Percentiles rank a stretch among this genome's conserved stretches.
phyloP scores from a whole-genome alignment of 2,888 invertebrate species.

The Esperia sulphurella region DNA sequence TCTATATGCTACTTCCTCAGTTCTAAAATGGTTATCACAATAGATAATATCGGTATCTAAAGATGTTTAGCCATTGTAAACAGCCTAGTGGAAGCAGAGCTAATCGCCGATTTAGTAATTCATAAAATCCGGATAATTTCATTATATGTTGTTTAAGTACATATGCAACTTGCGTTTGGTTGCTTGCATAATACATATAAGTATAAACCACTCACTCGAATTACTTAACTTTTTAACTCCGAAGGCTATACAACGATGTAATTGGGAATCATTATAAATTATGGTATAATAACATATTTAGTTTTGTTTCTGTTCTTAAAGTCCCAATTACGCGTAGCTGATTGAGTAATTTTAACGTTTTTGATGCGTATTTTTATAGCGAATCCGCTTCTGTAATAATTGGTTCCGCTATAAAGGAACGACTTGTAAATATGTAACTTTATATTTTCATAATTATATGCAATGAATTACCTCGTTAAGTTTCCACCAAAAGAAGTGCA shows the following conservation, averaged over 20 bases:
- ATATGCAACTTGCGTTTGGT: not conserved
- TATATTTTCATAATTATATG: conserved; percentile 5
- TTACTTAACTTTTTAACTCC: not conserved
- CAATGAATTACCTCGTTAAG: conserved; percentile 6
- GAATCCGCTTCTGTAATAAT: not conserved
- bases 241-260: not conserved
- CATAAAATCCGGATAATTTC: conserved; percentile 2
- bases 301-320: not conserved
- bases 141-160: not conserved
- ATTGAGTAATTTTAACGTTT: not conserved
- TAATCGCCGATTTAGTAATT: not conserved
- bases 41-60: conserved; percentile 3
- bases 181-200: not conserved
- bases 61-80: conserved; percentile 9
- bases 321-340: not conserved
- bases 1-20: conserved; percentile 30
- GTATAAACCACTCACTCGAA: not conserved
- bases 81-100: not conserved
- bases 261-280: conserved; percentile 3
- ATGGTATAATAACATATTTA: conserved; percentile 3
- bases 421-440: conserved; percentile 6
- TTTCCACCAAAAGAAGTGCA: not conserved
- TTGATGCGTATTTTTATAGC: not conserved
- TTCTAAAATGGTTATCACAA: conserved; percentile 13
- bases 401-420: conserved; percentile 6